Evolutionary conservation across 2,797 vertebrate genomes (phyloP), one percentile per base, ranked within the genome.

Genomic region (Delichon dasypus): DNA sequence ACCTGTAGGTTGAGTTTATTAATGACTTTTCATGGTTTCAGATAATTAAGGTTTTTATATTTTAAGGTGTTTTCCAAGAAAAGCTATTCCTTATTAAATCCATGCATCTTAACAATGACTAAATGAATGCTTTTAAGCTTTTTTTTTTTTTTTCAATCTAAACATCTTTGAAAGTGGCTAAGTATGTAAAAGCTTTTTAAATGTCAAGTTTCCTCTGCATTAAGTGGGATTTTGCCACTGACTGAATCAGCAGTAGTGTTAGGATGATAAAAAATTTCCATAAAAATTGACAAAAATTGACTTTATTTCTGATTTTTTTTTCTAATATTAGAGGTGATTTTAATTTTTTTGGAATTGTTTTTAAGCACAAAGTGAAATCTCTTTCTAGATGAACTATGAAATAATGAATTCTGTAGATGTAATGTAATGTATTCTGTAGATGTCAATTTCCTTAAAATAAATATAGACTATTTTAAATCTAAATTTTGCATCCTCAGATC

Each of bases 1-100:
- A 98, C 98, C 79, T 76, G 98, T 98, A 98, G 97, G 98, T 98
- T 97, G 38, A 27, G 20, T 87, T 76, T 95, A 71, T 95, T 76
- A 88, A 58, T 87, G 93, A 50, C 18, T 92, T 94, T 78, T 89
- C 8, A n/a, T 48, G 1, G 44, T 73, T 79, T 64, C 34, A 61
- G 12, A 48, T 55, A 54, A 48, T 38, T 48, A 48, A 21, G 1
- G 6, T 11, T 78, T 27, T 85, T 92, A 16, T 13, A 20, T 70
- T 91, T 72, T 85, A 73, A 80, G 9, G 5, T 79, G 19, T 67
- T 72, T 20, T 71, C 23, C 55, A 71, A 81, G 61, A 66, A 71
- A 84, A 68, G 3, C 7, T 60, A 17, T 71, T 67, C 6, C 16
- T 78, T 64, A 57, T 84, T 75, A 74, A 50, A 88, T 71, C 40